Evolutionary conservation across 2,888 invertebrate species (phyloP).

Genomic region (Coelinius sp.): DNA sequence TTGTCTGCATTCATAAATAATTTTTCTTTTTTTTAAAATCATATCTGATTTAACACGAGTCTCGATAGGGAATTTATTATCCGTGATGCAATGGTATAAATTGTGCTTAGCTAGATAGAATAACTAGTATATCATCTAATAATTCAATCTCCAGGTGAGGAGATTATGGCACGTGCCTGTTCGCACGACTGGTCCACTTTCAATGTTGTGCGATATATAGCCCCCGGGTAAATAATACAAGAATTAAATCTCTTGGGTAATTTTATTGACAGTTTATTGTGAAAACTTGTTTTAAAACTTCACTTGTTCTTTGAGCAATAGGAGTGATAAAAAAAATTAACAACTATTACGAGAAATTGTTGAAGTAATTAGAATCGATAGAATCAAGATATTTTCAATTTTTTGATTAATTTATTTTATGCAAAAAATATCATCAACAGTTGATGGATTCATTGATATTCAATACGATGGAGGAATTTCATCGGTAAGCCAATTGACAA

Average conservation of each 20-base stretch:
- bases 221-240: not conserved
- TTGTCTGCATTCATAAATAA: not conserved
- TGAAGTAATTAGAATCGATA: not conserved
- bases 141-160: conserved; percentile 11
- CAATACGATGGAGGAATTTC: not conserved
- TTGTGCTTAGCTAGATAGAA: conserved; percentile 6
- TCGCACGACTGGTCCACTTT: conserved; percentile 27
- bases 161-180: conserved; percentile 6
- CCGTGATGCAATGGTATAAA: not conserved
- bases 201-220: not conserved
- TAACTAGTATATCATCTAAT: conserved; percentile 22
- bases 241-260: conserved; percentile 1
- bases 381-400: not conserved
- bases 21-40: no score
- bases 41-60: not conserved
- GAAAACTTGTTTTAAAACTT: conserved; percentile 12
- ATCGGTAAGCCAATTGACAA: not conserved
- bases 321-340: not conserved
- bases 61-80: conserved; percentile 14
- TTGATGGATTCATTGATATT: no score
- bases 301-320: not conserved
- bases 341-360: not conserved
- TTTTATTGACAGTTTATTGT: conserved; percentile 26
- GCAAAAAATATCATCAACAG: not conserved
- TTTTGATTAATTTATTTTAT: not conserved